Evolutionary conservation across 2,113 vertebrate genomes (phyloP).

Genomic region (Strigops habroptila): DNA sequence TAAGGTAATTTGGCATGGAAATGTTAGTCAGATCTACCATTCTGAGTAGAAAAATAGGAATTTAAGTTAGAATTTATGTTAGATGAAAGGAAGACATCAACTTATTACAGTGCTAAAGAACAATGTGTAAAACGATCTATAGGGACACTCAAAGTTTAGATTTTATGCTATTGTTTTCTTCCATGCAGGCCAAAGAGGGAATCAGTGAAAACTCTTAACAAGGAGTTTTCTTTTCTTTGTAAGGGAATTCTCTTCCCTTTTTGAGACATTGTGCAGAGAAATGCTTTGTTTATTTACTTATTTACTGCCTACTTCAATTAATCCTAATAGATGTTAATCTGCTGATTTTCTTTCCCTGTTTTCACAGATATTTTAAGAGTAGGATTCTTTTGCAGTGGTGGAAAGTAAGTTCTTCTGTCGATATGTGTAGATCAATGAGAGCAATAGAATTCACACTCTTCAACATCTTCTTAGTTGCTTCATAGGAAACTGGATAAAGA

Average conservation of each 20-base stretch:
- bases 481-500: neutral
- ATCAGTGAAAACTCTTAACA: neutral
- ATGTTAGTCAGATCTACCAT: slow-evolving; percentile 17
- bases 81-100: neutral
- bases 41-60: neutral
- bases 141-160: neutral
- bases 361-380: neutral
- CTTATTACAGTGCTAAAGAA: neutral
- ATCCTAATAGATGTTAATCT: neutral
- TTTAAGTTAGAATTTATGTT: neutral
- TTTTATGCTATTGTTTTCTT: neutral
- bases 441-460: neutral
- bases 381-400: neutral
- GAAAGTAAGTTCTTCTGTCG: neutral
- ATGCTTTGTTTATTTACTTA: neutral
- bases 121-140: neutral
- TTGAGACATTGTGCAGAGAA: neutral
- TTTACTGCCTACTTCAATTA: neutral
- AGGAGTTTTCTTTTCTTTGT: neutral
- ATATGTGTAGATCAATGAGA: neutral
- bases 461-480: neutral
- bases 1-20: slow-evolving; percentile 10
- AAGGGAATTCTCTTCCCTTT: neutral
- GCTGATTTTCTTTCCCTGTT: neutral
- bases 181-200: neutral